phyloP scores from a whole-genome alignment of 2,888 invertebrate genomes.

The Xanthia icteritia region DNA sequence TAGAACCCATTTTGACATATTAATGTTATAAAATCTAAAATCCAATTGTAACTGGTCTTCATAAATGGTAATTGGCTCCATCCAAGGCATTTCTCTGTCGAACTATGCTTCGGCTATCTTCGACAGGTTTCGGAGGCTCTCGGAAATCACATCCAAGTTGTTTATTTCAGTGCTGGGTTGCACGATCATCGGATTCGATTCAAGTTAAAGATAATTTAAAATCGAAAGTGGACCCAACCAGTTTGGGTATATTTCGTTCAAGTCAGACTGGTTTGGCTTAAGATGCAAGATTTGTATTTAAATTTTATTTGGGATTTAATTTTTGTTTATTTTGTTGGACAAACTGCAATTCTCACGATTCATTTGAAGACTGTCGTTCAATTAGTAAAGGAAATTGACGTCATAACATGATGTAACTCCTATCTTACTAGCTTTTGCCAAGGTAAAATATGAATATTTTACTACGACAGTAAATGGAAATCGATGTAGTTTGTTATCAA shows the following conservation, averaged over 20 bases:
- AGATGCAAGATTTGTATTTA: slow-evolving; percentile 3
- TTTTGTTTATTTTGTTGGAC: not conserved
- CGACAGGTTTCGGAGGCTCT: not conserved
- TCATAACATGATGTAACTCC: not conserved
- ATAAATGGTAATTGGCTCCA: not conserved
- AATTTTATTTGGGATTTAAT: not conserved
- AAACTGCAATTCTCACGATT: not conserved
- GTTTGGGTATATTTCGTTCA: slow-evolving; percentile 32
- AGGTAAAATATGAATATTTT: not conserved
- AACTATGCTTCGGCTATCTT: not conserved
- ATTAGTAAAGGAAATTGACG: not conserved
- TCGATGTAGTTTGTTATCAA: not conserved
- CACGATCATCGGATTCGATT: slow-evolving; percentile 15
- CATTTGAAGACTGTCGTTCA: not conserved
- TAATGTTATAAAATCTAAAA: not conserved
- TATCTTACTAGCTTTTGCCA: not conserved
- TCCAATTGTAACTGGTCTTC: not conserved
- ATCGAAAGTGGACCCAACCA: slow-evolving; percentile 48
- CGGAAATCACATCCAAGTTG: not conserved
- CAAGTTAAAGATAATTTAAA: slow-evolving; percentile 15
- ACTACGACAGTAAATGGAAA: not conserved
- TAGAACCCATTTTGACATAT: not conserved
- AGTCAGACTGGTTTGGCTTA: slow-evolving; percentile 31
- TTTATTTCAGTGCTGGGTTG: not conserved
- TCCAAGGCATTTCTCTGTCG: not conserved